These are phyloP conservation scores for Dinocampus coccinellae DNA, from an alignment of 2,888 invertebrate species.

Conservation along the genomic window DNA sequence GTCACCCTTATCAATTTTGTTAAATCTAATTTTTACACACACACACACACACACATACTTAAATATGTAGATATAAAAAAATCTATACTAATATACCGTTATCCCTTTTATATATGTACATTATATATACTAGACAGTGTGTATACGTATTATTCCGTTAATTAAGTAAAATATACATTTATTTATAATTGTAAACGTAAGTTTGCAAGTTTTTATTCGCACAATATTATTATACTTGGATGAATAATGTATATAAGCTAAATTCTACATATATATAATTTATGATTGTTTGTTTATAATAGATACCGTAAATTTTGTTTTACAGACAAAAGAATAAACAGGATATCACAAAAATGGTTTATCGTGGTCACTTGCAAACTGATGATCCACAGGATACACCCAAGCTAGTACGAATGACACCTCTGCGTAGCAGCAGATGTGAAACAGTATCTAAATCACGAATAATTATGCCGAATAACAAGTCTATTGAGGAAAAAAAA, in stretches of 20 bases:
- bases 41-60: no score
- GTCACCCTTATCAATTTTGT: not conserved
- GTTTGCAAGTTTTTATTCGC: not conserved
- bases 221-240: not conserved
- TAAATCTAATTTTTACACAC: not conserved
- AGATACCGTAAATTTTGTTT: not conserved
- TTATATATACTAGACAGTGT: not conserved
- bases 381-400: constrained; percentile 62
- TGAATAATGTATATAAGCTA: not conserved
- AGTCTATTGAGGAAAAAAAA: constrained; percentile 2
- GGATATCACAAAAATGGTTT: constrained; percentile 53
- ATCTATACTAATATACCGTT: not conserved
- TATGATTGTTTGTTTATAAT: not conserved
- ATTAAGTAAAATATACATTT: not conserved
- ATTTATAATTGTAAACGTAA: not conserved
- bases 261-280: not conserved
- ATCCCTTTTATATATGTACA: not conserved
- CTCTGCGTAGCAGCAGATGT: constrained; percentile 54
- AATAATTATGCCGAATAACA: constrained; percentile 6
- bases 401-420: constrained; percentile 60
- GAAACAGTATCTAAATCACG: constrained; percentile 23
- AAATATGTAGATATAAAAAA: not conserved
- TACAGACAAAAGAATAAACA: not conserved
- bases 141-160: not conserved
- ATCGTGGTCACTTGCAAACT: constrained; percentile 61